phyloP scores from a whole-genome alignment of 2,797 vertebrate genomes.

The Carduelis carduelis region DNA sequence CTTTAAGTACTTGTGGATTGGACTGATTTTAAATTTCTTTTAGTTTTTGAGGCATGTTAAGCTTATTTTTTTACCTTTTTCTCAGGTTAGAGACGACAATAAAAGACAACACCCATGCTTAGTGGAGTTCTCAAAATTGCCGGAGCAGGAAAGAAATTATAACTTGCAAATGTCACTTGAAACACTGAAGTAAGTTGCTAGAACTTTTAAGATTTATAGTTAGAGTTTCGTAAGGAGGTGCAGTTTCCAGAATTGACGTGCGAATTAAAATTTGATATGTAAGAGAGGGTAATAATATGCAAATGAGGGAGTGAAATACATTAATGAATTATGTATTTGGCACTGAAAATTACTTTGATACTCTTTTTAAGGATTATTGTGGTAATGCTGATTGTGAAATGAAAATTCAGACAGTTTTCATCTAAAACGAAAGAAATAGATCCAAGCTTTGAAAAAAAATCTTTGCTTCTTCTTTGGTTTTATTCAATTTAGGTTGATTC shows the following conservation, averaged over 20 bases:
- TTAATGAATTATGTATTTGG: background rate
- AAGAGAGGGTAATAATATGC: background rate
- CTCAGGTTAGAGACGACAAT: constrained; percentile 91
- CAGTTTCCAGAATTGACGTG: background rate
- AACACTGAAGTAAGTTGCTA: constrained; percentile 88
- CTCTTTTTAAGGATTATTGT: background rate
- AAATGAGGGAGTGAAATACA: background rate
- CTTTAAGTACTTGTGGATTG: background rate
- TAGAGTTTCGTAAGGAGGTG: background rate
- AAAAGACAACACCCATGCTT: constrained; percentile 94
- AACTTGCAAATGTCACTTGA: constrained; percentile 96
- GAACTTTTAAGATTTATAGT: background rate
- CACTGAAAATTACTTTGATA: background rate
- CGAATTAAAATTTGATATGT: background rate
- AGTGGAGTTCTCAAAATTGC: constrained; percentile 92
- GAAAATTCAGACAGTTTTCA: background rate
- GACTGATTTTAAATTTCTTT: background rate
- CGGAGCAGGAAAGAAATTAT: constrained; percentile 94
- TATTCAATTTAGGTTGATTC: background rate
- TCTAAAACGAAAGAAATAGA: background rate
- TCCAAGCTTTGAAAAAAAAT: background rate
- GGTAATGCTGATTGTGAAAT: background rate
- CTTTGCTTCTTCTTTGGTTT: background rate
- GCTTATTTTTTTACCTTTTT: background rate
- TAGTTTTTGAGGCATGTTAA: background rate